These are phyloP conservation scores for Grammomys dolichurus DNA, from an alignment of 2,113 vertebrate genomes.

Conservation along the genomic window DNA sequence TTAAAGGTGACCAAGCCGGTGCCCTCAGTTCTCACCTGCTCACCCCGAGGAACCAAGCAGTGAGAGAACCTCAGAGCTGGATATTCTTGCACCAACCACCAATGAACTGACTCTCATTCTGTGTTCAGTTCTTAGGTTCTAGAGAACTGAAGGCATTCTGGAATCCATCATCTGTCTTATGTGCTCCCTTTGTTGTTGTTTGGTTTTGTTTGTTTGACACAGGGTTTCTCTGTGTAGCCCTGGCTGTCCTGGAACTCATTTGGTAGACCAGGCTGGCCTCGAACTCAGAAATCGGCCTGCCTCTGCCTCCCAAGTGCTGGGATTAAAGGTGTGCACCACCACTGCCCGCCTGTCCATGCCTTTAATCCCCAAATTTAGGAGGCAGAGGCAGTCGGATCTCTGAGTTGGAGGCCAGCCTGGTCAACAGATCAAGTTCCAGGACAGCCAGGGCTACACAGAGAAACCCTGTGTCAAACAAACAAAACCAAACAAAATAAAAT, in stretches of 20 bases:
- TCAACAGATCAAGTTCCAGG: no score
- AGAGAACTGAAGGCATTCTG: not conserved
- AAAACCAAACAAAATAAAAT: no score
- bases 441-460: no score
- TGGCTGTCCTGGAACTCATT: not conserved
- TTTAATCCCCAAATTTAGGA: no score
- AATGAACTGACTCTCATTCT: not conserved
- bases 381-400: no score
- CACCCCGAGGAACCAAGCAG: not conserved
- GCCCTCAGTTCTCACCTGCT: not conserved
- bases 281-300: not conserved
- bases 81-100: not conserved
- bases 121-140: slow-evolving; percentile 24
- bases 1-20: not conserved
- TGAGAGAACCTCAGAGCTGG: not conserved
- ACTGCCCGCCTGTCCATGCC: no score
- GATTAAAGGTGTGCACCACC: not conserved
- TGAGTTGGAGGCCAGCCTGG: no score
- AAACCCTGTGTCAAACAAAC: no score
- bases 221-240: not conserved
- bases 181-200: not conserved
- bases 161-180: not conserved
- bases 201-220: not conserved
- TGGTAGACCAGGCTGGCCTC: not conserved
- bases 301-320: not conserved